Evolutionary conservation across 2,797 vertebrate genomes (phyloP), one percentile per base, ranked within the genome.

Genomic region (Cyclopterus lumpus): DNA sequence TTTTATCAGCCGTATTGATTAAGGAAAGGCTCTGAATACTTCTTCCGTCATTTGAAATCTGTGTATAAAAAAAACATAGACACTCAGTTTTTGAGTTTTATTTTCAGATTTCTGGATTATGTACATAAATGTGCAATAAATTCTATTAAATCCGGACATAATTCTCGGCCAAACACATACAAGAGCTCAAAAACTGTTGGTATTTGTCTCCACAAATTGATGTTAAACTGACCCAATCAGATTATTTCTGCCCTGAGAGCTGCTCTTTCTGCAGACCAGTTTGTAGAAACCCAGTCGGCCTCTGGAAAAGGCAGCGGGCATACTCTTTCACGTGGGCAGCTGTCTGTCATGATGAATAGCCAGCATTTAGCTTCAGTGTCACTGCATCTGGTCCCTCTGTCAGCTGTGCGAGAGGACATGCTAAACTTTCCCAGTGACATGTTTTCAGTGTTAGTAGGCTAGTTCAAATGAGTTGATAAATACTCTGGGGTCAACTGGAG

Each of bases 391-490:
- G 71, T 53, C 63, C 22, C 42, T 67, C 22, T 51, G 75, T 80
- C 79, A 79, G 84, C 78, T 74, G 70, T 73, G 73, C 20, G 28
- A 57, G 34, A 49, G 65, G 69, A 78, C 72, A 44, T 24, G 68
- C 67, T 65, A 24, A 67, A 60, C 67, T 80, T 84, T 81, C 62
- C 84, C 85, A 77, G 66, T 71, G 65, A 67, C 72, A 46, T 84
- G 60, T 62, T 79, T 72, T 36, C 64, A 62, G 57, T 62, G 71
- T 71, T 61, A 61, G 66, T 62, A 40, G 49, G 74, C 63, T 64
- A 30, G 79, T 76, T 83, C 32, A 69, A 88, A 85, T 72, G 32
- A 69, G 78, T 84, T 80, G 72, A 80, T 88, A 76, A 89, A 86
- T 88, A 70, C 77, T 73, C 10, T 7, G 42, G 36, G 88, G 84